Base-by-base conservation (phyloP, 2,888 invertebrate species). In the Lasiommata megera region DNA sequence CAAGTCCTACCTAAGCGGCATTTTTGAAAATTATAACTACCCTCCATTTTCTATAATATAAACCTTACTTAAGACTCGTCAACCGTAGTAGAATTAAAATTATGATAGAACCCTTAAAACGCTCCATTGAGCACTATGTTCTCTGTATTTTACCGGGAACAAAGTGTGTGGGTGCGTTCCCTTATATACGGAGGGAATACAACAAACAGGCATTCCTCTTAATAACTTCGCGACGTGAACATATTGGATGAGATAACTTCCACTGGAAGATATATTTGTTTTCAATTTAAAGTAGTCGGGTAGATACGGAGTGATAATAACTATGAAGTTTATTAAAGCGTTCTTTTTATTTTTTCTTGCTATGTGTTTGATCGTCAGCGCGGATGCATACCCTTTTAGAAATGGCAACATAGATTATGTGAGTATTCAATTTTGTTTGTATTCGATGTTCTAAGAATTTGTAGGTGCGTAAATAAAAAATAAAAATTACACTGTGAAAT, bases 361-460 rank as follows among this genome's bases (percentile, higher is more conserved):
- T 53, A 58, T 80, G 63, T 77, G 77, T 66, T 70, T 77, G 18
- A 60, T 81, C 51, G 58, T 69, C 11, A 58, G 67, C 52, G 67
- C 70, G 56, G 80, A 82, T 41, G 77, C 82, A 1, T 76, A 75
- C 52, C 84, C 88, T 6, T 73, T 79, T 63, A 73, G 76, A 23
- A 68, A 70, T 16, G 78, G 80, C 38, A 85, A 77, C 56, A 85
- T 88, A 60, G 88, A 87, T 70, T 87, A 88, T 74, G 88, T 88
- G 71, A 88, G 88, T 87, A 65, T 48, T 12, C 44, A 23, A 38
- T 36, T n/a, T 37, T 6, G 40, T 18, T 14, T 16, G 3, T 9
- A 9, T 16, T 23, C 23, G 5, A 3, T 23, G n/a, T n/a, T n/a
- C n/a, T n/a, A n/a, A n/a, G n/a, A n/a, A 23, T 23, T 23, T 23